Conservation (phyloP, 1,140 invertebrate species). For the Bombus huntii region DNA sequence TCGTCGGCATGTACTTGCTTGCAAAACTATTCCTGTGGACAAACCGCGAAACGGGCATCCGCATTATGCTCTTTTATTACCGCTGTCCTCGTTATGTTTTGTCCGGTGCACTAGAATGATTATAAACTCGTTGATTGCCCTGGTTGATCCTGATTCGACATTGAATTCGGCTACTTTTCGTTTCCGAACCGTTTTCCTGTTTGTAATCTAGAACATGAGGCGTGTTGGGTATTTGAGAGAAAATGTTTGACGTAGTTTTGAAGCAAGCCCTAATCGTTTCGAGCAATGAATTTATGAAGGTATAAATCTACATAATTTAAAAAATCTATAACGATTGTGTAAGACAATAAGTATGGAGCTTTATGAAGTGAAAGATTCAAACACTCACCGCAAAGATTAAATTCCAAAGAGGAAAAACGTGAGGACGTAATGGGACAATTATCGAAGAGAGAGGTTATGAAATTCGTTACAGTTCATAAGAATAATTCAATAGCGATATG, state of each 20-base stretch:
- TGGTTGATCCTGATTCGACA: not conserved
- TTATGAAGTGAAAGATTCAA: too few relatives aligned
- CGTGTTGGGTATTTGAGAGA: not conserved
- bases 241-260: not conserved
- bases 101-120: not conserved
- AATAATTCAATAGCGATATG: not conserved
- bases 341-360: too few relatives aligned
- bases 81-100: not conserved
- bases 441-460: not conserved
- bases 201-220: not conserved
- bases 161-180: not conserved
- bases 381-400: not conserved
- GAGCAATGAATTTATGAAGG: not conserved
- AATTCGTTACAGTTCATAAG: not conserved
- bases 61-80: constrained; percentile 14
- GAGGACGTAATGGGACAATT: not conserved
- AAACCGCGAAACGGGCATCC: constrained; percentile 24
- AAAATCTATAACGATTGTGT: too few relatives aligned
- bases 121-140: not conserved
- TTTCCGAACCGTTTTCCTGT: not conserved
- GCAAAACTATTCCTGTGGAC: constrained; percentile 9
- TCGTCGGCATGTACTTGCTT: constrained; percentile 7
- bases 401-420: not conserved
- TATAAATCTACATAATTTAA: too few relatives aligned
- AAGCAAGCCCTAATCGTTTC: not conserved